Evolutionary conservation across 2,113 vertebrate genomes (phyloP), one percentile per base, ranked within the genome.

Genomic region (Phyllostomus hastatus): DNA sequence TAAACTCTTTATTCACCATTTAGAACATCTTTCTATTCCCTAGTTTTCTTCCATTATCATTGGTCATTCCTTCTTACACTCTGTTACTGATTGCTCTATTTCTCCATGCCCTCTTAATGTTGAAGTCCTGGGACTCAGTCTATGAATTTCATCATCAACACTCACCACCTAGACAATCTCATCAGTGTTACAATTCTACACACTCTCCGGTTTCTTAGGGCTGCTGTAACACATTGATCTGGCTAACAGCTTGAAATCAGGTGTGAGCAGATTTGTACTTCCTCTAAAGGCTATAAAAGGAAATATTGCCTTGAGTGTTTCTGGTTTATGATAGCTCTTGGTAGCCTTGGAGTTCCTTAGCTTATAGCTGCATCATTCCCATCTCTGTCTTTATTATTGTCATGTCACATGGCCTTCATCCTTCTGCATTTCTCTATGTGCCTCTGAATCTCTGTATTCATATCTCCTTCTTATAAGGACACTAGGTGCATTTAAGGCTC

Each of bases 361-460:
- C 4, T 12, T n/a, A 20, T 7, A 43, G 15, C 1, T 33, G 2
- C 6, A n/a, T 24, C 2, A 10, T 28, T 46, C 43, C 15, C 7
- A 9, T 33, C 6, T 57, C 24, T 35, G 19, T 33, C 12, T 84
- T n/a, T 84, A 4, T 15, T 80, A 3, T 19, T 75, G 46, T 41
- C 19, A 48, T 4, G 16, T 43, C 35, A 26, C 7, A 38, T 24
- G 22, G 8, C 0, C 8, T 31, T 64, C 19, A n/a, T 48, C 7
- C n/a, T 11, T 79, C 22, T 73, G 10, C 35, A 38, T 28, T 46
- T 89, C 15, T 22, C 14, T 38, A 5, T 75, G 17, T 19, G 17
- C 64, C 41, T 88, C 20, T 72, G 10, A 64, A 3, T 72, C 48
- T 92, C 66, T 80, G 11, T 64, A 70, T 19, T 20, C 12, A 12